Percentiles rank a stretch among this genome's conserved stretches.
Evolutionary conservation across 1,140 invertebrate species (phyloP).

Genomic region (Drosophila ananassae): DNA sequence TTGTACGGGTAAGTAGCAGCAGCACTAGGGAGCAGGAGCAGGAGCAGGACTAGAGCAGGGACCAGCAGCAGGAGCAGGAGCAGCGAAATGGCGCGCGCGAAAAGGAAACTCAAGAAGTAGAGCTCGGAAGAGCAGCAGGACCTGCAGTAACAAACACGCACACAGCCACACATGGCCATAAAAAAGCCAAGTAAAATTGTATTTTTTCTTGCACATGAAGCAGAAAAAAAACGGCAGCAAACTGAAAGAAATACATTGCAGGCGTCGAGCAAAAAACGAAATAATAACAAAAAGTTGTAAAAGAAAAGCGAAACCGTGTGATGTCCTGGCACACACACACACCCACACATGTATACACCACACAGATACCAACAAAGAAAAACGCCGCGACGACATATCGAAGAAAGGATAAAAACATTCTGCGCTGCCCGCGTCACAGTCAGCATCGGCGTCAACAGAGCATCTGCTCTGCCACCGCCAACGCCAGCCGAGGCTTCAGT

Average conservation of each 20-base stretch:
- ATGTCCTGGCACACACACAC: conserved; percentile 66
- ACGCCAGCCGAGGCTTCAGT: conserved; percentile 9
- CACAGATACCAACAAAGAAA: conserved; percentile 27
- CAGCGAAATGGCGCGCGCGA: conserved; percentile 76
- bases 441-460: conserved; percentile 13
- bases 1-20: conserved; percentile 70
- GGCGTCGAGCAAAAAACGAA: conserved; percentile 77
- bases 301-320: conserved; percentile 82
- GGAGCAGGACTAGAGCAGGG: conserved; percentile 4
- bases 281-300: conserved; percentile 82
- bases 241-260: conserved; percentile 80
- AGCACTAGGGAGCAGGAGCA: conserved; percentile 20
- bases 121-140: conserved; percentile 50
- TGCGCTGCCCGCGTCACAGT: conserved; percentile 30
- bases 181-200: conserved; percentile 77
- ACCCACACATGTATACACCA: conserved; percentile 26
- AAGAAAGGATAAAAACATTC: conserved; percentile 80
- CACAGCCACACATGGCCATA: conserved; percentile 48
- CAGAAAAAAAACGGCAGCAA: conserved; percentile 70
- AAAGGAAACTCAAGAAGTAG: conserved; percentile 79
- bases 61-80: conserved; percentile 11
- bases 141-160: conserved; percentile 42
- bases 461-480: conserved; percentile 20
- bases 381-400: conserved; percentile 68
- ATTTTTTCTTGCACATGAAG: conserved; percentile 70